These are phyloP conservation scores for Climacteris rufus DNA, from an alignment of 2,113 vertebrate species.

Conservation along the genomic window DNA sequence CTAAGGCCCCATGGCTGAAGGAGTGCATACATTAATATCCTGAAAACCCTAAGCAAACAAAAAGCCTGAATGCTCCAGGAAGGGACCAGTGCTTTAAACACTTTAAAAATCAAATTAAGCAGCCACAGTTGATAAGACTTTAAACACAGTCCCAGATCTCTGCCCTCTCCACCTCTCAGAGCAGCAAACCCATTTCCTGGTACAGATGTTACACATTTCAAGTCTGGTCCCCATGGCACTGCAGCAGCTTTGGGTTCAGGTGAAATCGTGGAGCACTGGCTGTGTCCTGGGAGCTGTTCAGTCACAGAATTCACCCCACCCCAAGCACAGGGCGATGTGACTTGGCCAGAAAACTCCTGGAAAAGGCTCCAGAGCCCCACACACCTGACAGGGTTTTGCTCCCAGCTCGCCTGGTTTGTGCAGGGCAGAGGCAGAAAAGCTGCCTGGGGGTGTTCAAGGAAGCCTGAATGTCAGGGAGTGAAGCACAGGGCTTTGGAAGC, in stretches of 20 bases:
- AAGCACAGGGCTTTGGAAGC: background rate
- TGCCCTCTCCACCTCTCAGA: background rate
- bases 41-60: background rate
- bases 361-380: background rate
- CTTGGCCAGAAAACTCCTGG: background rate
- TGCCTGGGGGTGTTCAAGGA: background rate
- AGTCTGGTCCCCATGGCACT: background rate
- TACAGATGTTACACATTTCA: no score
- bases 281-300: background rate
- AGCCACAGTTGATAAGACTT: background rate
- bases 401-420: background rate
- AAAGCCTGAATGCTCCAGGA: background rate
- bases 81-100: background rate
- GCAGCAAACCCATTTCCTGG: background rate
- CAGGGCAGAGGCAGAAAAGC: background rate
- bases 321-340: rapidly evolving
- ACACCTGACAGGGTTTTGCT: background rate
- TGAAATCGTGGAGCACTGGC: rapidly evolving
- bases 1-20: background rate
- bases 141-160: background rate
- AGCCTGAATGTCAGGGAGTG: background rate
- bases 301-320: rapidly evolving
- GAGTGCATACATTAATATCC: background rate
- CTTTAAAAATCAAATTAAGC: background rate
- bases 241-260: background rate